Evolutionary conservation across 1,140 invertebrate genomes (phyloP), one percentile per base, ranked within the genome.

Genomic region (Melitaea cinxia): DNA sequence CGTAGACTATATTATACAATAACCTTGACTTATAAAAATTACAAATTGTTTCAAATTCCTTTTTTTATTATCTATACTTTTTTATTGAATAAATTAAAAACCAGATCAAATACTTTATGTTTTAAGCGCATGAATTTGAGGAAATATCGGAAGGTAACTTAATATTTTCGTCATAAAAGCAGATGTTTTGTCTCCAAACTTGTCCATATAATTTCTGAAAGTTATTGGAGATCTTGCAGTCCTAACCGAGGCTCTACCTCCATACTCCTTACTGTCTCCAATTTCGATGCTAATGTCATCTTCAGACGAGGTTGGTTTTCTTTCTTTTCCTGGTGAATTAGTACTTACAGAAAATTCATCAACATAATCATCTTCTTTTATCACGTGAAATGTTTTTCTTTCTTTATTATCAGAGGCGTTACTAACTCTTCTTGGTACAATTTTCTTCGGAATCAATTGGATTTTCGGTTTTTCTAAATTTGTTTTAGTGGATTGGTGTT

Each of bases 111-210:
- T n/a, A n/a, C n/a, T n/a, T n/a, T 47, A 59, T 5, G 61, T 75
- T 66, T 59, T 64, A 62, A 0, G 42, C 24, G 35, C 28, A 12
- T 70, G 76, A 12, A 78, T 49, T 66, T 82, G 68, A 4, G 81
- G 79, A 50, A 85, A 85, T 66, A 82, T 69, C 4, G 81, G 83
- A 39, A 83, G 65, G 45, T 77, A 75, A 12, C 57, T 72, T 12
- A 85, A 68, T 21, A 79, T 33, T 67, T 80, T 85, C 4, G 72
- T 52, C 56, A 79, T 65, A 6, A 75, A 45, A 23, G 45, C 37
- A 0, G 73, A 63, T 57, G 68, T 72, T 52, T 78, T 80, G 4
- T 78, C 75, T 39, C 73, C 71, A 14, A 80, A 59, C 59, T 77
- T 82, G 52, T 75, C 72, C 12, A 66, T 54, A 42, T 77, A 79